These are phyloP conservation scores for Chelidonichthys spinosus DNA, from an alignment of 2,797 vertebrate genomes.

Conservation along the genomic window DNA sequence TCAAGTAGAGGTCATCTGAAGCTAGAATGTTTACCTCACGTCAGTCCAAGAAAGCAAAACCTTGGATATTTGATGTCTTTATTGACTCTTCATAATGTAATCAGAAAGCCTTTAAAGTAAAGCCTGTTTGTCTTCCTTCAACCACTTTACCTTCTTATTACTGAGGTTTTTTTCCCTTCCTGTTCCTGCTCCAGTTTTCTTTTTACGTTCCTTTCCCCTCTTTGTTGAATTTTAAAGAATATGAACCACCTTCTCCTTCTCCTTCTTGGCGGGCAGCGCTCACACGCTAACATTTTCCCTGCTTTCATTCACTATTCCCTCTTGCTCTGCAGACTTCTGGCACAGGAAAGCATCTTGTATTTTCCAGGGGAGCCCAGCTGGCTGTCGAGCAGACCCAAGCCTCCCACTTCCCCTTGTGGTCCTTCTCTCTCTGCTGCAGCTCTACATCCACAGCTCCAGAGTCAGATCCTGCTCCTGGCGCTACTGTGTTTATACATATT, in stretches of 20 bases:
- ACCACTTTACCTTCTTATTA: constrained; percentile 12
- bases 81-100: neutral
- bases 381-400: constrained; percentile 49
- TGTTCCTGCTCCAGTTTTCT: neutral
- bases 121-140: constrained; percentile 7
- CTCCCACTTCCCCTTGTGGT: constrained; percentile 59
- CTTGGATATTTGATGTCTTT: neutral
- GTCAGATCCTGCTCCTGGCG: constrained; percentile 1
- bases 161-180: neutral
- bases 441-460: constrained; percentile 4
- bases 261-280: constrained; percentile 34
- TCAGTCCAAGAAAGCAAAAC: neutral
- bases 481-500: neutral
- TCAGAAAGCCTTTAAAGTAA: neutral
- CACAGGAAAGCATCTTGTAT: constrained; percentile 55
- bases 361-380: constrained; percentile 68
- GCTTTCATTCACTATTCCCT: constrained; percentile 44
- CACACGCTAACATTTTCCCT: constrained; percentile 63
- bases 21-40: neutral
- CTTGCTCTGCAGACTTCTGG: constrained; percentile 60
- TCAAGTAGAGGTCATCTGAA: neutral
- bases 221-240: constrained; percentile 41
- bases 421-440: constrained; percentile 49
- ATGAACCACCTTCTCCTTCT: constrained; percentile 42
- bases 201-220: constrained; percentile 4